Evolutionary conservation across 2,888 invertebrate genomes (phyloP).

Genomic region (Athalia cordata): DNA sequence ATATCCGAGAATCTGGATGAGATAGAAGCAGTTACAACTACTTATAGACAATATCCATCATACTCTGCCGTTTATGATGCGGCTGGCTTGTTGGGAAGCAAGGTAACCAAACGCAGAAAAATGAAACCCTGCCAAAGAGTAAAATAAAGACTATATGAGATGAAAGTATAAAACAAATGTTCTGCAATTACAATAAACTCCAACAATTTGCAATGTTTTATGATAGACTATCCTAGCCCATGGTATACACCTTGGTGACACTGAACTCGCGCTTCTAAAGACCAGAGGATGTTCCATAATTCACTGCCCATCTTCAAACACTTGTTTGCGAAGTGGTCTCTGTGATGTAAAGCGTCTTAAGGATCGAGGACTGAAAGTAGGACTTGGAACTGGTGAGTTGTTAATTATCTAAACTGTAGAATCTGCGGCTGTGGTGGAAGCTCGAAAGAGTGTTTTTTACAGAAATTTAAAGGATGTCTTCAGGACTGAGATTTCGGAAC

Average conservation of each 20-base stretch:
- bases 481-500: too few species aligned
- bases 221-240: constrained; percentile 88
- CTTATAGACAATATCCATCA: constrained; percentile 76
- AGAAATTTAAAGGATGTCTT: too few species aligned
- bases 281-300: constrained; percentile 81
- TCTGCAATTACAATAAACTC: background rate
- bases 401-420: background rate
- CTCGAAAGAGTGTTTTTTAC: too few species aligned
- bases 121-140: background rate
- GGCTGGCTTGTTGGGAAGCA: constrained; percentile 83
- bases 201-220: constrained; percentile 62
- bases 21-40: constrained; percentile 78
- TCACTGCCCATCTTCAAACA: constrained; percentile 93
- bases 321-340: constrained; percentile 85
- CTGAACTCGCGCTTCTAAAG: constrained; percentile 81
- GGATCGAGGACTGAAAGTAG: constrained; percentile 81
- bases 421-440: background rate
- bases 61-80: constrained; percentile 88
- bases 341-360: constrained; percentile 84
- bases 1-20: constrained; percentile 88
- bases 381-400: constrained; percentile 87
- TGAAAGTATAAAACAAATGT: background rate
- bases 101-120: constrained; percentile 75
- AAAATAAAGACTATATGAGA: background rate
- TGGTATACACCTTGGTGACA: constrained; percentile 83